Evolutionary conservation across 2,113 vertebrate species (phyloP), one percentile per base, ranked within the genome.

Genomic region (Engraulis encrasicolus): DNA sequence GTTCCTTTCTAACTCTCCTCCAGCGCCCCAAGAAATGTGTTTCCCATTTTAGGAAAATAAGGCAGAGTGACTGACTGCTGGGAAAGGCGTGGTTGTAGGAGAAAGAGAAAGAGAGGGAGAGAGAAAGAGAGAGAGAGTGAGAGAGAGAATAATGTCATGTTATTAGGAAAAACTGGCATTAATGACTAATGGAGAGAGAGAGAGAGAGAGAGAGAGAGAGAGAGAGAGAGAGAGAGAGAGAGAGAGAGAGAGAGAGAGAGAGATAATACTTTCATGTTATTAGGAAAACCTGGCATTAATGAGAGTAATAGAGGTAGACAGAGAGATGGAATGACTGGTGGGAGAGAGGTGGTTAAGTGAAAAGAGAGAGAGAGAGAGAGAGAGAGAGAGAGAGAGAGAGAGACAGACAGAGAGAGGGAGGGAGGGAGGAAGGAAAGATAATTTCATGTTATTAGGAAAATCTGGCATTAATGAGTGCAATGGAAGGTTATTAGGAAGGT

Each of bases 371-470:
- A 86, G 78, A 84, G 27, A 83, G 49, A 78, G n/a, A 82, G 18
- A 0, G 74, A 71, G 19, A 54, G 79, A 49, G 81, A 66, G 58
- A 11, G 23, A 66, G 23, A 31, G 23, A 66, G 58, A 66, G 58
- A 61, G 54, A 61, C 20, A 74, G 20, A 77, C 0, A 2, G 81
- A 34, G 77, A 38, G 77, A 19, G 11, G 45, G n/a, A 9, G 3
- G n/a, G 40, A 9, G 40, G 40, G 40, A 45, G 79, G 48, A 45
- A 9, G 40, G 9, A 9, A 45, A 9, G 40, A 20, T 84, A 40
- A 83, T 36, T 81, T 89, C 82, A 92, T 90, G 40, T 93, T 89
- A 92, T 92, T 88, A 83, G 81, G 88, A 89, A 89, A 78, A 54
- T 78, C 71, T 78, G 74, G 66, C 66, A 74, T 74, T 74, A 36